Evolutionary conservation across 2,888 invertebrate genomes (phyloP), one percentile per base, ranked within the genome.

Genomic region (Lithophane socia): DNA sequence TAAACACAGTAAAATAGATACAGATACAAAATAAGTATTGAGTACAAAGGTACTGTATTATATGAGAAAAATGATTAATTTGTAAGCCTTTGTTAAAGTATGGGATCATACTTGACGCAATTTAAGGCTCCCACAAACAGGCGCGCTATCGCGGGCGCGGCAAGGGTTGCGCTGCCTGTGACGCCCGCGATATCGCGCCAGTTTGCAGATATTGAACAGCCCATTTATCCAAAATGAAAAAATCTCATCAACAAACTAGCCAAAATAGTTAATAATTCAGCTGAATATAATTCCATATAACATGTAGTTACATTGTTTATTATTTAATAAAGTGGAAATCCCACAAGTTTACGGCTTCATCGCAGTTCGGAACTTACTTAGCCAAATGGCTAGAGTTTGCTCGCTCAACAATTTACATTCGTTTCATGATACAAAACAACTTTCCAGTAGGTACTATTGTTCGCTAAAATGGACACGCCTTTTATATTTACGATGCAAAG

Each of bases 261-360:
- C 74, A 54, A 69, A 79, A 65, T 52, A 78, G 66, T 80, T 70
- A 47, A 80, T 80, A 76, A 80, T 80, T 79, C 52, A 85, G 24
- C 77, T n/a, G 47, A 79, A 83, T 87, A 86, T 86, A 86, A 82
- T 82, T 75, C 70, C 79, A 77, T 79, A 79, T 80, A 87, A 73
- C 82, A 75, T 87, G 80, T 87, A 87, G 83, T 89, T 88, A 89
- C 88, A 88, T 88, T 90, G 90, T 92, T 91, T 92, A 92, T 91
- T 91, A 92, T 92, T 91, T 91, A 92, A 92, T 92, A 92, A 91
- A 91, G 89, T 90, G 86, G 90, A 90, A 92, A 92, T 91, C 89
- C 90, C 88, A 89, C 82, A 86, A 88, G 89, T 92, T 93, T 91
- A 92, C 90, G 85, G 89, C 89, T 89, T 86, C 90, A 92, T 90